Conservation (phyloP, 2,797 vertebrate genomes). For the Alauda arvensis region DNA sequence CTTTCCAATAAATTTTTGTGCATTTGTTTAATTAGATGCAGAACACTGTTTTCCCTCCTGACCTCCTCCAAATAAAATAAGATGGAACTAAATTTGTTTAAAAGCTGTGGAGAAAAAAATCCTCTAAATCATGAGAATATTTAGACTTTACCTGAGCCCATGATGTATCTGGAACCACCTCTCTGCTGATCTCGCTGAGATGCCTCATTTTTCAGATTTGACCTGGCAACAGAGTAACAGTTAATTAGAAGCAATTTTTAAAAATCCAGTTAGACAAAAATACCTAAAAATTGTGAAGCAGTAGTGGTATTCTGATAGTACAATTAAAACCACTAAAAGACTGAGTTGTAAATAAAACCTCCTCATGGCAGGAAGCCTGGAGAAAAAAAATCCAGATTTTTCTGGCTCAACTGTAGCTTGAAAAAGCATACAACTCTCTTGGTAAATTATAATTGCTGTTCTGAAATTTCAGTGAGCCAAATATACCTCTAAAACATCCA, state of each 20-base stretch:
- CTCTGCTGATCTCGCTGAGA: slow-evolving; percentile 80
- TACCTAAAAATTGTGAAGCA: not conserved
- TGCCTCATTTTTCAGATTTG: slow-evolving; percentile 77
- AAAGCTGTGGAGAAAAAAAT: not conserved
- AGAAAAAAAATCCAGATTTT: not conserved
- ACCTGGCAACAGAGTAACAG: slow-evolving; percentile 60
- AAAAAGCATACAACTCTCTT: not conserved
- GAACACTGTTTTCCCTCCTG: not conserved
- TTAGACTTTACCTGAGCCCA: slow-evolving; percentile 85
- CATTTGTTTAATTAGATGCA: not conserved
- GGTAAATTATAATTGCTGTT: not conserved
- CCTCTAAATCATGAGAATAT: not conserved
- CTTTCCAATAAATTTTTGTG: not conserved
- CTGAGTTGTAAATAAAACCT: not conserved
- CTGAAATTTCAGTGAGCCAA: not conserved
- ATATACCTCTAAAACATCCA: not conserved
- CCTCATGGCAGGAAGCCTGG: not conserved
- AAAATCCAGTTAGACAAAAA: not conserved
- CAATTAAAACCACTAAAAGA: not conserved
- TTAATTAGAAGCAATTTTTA: not conserved
- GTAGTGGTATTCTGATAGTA: not conserved
- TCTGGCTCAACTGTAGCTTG: not conserved
- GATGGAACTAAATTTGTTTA: not conserved
- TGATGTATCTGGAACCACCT: slow-evolving; percentile 85
- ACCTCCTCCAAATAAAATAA: not conserved